These are phyloP conservation scores for Platanista minor DNA, from an alignment of 2,113 vertebrate species.

Conservation along the genomic window DNA sequence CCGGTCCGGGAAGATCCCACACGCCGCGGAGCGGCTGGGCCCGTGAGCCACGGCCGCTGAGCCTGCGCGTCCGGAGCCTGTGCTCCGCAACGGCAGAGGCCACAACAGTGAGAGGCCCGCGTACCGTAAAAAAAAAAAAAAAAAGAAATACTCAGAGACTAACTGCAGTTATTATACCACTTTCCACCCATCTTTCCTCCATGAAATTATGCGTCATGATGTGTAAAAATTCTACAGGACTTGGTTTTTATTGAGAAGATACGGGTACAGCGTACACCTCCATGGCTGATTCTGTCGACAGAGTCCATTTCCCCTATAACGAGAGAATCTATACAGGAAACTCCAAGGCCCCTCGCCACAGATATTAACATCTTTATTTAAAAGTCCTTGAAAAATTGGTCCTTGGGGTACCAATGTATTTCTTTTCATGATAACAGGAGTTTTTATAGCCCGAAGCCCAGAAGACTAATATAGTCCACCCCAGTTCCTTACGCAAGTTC, in stretches of 20 bases:
- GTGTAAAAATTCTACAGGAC: background rate
- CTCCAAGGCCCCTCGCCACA: background rate
- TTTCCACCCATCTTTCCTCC: background rate
- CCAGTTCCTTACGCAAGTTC: conserved; percentile 59
- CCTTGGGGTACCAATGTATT: background rate
- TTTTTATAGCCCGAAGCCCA: background rate
- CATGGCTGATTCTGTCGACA: background rate
- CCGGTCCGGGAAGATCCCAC: too few relatives aligned
- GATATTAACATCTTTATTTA: conserved; percentile 41
- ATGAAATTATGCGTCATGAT: background rate
- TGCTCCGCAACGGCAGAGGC: too few relatives aligned
- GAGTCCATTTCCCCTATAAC: background rate
- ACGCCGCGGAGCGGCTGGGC: too few relatives aligned
- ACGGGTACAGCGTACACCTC: background rate
- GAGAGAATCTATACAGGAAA: background rate
- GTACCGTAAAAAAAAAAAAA: too few relatives aligned
- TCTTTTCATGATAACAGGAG: background rate
- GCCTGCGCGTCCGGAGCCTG: too few relatives aligned
- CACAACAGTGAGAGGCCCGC: too few relatives aligned
- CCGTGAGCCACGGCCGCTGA: too few relatives aligned
- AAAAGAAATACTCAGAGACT: background rate
- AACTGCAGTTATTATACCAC: background rate
- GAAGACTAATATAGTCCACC: conserved; percentile 34
- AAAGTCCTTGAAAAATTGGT: background rate
- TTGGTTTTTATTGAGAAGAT: background rate